Base-by-base conservation (phyloP, 2,888 invertebrate genomes). In the Scaptomyza flava region DNA sequence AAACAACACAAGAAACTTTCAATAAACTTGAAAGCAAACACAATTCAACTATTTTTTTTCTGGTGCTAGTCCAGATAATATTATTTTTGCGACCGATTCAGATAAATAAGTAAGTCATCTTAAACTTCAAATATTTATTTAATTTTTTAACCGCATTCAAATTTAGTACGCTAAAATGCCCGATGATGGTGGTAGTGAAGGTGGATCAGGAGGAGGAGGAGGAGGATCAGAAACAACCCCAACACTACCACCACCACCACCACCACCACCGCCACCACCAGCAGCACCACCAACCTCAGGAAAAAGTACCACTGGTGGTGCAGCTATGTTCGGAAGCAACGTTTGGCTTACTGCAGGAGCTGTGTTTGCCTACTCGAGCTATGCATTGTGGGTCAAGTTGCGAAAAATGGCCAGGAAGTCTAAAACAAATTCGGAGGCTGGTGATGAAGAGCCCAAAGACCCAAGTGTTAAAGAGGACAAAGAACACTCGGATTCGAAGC, bases 341-440 rank as follows among this genome's bases (percentile, higher is more conserved):
- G 47, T 47, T 3, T 81, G 67, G 72, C 3, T 79, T 1, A 41
- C 66, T 1, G 79, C 76, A 0, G 76, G 81, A 2, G 65, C 59
- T 0, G 83, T 77, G 3, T 34, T 66, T 3, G 3, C 52, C 7
- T 80, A 67, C 11, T 30, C 74, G 0, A 54, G 61, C 20, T 45
- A 53, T 11, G 77, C 66, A 4, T 9, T 80, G 30, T 82, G 77
- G 79, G 9, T 53, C 11, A 77, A 78, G 61, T 23, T 79, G 3
- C 45, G 64, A 0, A 43, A 53, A 2, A 53, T 68, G 11, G 12
- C 12, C 4, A 41, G n/a, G 6, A 34, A 34, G 6, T 17, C 17
- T 17, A 17, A 17, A 1, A 9, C n/a, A 2, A 20, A 33, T 3
- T 5, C 8, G 45, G 17, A 36, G 12, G 34, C 2, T 34, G 34